Evolutionary conservation across 2,113 vertebrate species (phyloP), one percentile per base, ranked within the genome.

Genomic region (Scolopax mira): DNA sequence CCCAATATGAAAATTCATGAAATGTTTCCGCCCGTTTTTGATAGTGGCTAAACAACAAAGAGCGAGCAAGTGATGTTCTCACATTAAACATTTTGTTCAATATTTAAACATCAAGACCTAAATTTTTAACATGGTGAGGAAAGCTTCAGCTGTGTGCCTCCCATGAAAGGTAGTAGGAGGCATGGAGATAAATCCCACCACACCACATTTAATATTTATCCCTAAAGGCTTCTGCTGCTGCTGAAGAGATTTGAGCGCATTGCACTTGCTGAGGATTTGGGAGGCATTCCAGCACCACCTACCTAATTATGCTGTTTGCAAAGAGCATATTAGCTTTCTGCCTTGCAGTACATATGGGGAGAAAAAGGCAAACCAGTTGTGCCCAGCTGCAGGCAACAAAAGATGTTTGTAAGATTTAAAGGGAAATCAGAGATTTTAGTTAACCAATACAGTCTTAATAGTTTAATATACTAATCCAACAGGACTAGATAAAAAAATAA

Each of bases 81-180:
- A 49, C 15, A 61, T 84, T 69, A 89, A 94, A 84, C 15, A 49
- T 86, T 95, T 95, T 95, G 77, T 93, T 95, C 77, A 95, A 88
- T 94, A 96, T 95, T 96, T 96, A 95, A 96, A 95, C 65, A 90
- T 64, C 27, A 81, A 74, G 85, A 39, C 22, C 79, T 96, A 92
- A 74, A 94, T 96, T 96, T 96, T 93, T 94, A 89, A 95, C 85
- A 33, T 1, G 9, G 44, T 81, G 85, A 23, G 65, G 85, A 74
- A 91, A 86, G 51, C 37, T 80, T 88, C 55, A 71, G 24, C 69
- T 92, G 15, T 48, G 11, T 54, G 19, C n/a, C 52, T 91, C n/a
- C 30, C 15, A 2, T 78, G 48, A 60, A 94, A 90, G 48, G 64
- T 52, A 88, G 66, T 42, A 85, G 62, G 35, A 77, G 30, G 18